phyloP scores from a whole-genome alignment of 1,140 invertebrate species.

The Bombus terrestris region DNA sequence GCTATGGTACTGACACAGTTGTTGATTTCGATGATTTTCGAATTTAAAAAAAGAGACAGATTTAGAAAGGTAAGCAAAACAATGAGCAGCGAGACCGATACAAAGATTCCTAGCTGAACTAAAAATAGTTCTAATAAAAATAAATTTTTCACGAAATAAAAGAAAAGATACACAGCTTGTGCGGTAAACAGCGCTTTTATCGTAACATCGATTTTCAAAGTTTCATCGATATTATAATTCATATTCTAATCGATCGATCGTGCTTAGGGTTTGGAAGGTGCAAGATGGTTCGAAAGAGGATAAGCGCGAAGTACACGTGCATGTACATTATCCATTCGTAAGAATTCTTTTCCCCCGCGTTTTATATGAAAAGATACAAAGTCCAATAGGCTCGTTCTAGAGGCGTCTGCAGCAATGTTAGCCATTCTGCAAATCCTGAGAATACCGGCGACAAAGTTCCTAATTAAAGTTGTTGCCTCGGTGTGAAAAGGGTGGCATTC shows the following conservation, averaged over 20 bases:
- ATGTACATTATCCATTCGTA: neutral
- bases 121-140: no score
- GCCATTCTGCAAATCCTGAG: conserved; percentile 34
- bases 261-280: neutral
- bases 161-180: neutral
- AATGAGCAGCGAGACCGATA: no score
- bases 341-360: neutral
- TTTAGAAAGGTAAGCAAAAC: no score
- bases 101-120: no score
- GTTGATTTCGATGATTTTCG: no score
- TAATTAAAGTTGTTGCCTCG: conserved; percentile 62
- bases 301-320: neutral
- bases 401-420: neutral
- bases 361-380: conserved; percentile 8
- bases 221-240: neutral
- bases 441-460: conserved; percentile 55
- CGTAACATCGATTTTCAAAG: neutral
- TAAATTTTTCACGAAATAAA: neutral
- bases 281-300: neutral
- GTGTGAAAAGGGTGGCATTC: neutral
- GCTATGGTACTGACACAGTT: no score
- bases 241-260: neutral
- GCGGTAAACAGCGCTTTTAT: no score
- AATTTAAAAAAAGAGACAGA: no score
- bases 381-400: neutral